phyloP scores from a whole-genome alignment of 2,797 vertebrate species.

The Discoglossus pictus region DNA sequence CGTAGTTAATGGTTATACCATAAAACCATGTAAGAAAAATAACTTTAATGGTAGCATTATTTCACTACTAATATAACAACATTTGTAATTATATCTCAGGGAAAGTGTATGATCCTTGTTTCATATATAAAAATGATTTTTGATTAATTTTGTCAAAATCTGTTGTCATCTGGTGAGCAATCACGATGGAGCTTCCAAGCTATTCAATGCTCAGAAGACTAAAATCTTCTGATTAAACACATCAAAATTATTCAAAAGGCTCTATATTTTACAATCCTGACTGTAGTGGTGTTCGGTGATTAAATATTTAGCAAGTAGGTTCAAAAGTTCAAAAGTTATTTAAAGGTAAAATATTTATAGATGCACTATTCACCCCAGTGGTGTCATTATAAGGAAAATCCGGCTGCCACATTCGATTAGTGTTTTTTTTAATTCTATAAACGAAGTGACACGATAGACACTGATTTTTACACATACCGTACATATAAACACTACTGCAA shows the following conservation, averaged over 20 bases:
- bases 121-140: too few relatives aligned
- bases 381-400: neutral
- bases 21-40: too few relatives aligned
- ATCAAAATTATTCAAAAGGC: neutral
- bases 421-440: too few relatives aligned
- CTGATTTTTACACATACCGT: too few relatives aligned
- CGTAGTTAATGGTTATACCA: too few relatives aligned
- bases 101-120: too few relatives aligned
- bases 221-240: neutral
- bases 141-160: conserved; percentile 3
- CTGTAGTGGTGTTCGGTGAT: conserved; percentile 13
- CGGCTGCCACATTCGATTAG: neutral
- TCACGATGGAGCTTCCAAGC: neutral
- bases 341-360: conserved; percentile 44
- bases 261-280: neutral
- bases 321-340: conserved; percentile 43
- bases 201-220: neutral
- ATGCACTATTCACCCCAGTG: conserved; percentile 29
- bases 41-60: too few relatives aligned
- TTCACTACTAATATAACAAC: too few relatives aligned
- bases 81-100: too few relatives aligned
- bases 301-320: conserved; percentile 36
- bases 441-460: too few relatives aligned
- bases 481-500: too few relatives aligned
- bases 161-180: neutral